Evolutionary conservation across 2,888 invertebrate genomes (phyloP).

Genomic region (Meghimatium bilineatum): DNA sequence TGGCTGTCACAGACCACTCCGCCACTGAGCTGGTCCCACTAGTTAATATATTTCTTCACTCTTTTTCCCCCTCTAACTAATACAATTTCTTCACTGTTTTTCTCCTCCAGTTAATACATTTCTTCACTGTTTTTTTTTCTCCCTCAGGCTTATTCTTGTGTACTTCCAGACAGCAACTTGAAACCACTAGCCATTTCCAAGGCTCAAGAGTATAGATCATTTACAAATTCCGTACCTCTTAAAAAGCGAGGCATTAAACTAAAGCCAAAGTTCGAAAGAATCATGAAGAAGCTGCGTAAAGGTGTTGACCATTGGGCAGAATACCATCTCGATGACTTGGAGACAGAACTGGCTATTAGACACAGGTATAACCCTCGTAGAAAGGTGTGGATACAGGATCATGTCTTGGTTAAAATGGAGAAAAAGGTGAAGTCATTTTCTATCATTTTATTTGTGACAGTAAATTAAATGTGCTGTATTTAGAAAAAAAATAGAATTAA

Average conservation of each 20-base stretch:
- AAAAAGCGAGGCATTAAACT: slow-evolving; percentile 39
- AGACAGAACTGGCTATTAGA: slow-evolving; percentile 77
- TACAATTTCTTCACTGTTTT: too few species aligned
- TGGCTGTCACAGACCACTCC: too few species aligned
- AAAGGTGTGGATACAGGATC: slow-evolving; percentile 79
- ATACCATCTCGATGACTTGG: slow-evolving; percentile 78
- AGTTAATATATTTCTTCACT: too few species aligned
- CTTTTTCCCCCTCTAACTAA: too few species aligned
- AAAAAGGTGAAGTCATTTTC: slow-evolving; percentile 67
- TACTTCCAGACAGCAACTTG: slow-evolving; percentile 35
- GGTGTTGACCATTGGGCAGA: slow-evolving; percentile 79
- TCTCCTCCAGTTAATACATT: too few species aligned
- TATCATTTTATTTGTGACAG: too few species aligned
- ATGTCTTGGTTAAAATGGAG: slow-evolving; percentile 79
- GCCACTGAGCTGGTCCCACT: too few species aligned
- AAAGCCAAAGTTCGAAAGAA: slow-evolving; percentile 50
- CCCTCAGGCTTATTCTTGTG: slow-evolving; percentile 40
- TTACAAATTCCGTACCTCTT: neutral
- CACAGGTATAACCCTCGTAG: slow-evolving; percentile 79
- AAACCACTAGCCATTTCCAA: slow-evolving; percentile 45
- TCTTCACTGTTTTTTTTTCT: neutral
- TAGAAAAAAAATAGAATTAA: too few species aligned
- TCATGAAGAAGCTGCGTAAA: slow-evolving; percentile 58
- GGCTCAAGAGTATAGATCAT: slow-evolving; percentile 35
- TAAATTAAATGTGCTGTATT: too few species aligned